Conservation (phyloP, 2,797 vertebrate genomes). For the Acanthiza pusilla region DNA sequence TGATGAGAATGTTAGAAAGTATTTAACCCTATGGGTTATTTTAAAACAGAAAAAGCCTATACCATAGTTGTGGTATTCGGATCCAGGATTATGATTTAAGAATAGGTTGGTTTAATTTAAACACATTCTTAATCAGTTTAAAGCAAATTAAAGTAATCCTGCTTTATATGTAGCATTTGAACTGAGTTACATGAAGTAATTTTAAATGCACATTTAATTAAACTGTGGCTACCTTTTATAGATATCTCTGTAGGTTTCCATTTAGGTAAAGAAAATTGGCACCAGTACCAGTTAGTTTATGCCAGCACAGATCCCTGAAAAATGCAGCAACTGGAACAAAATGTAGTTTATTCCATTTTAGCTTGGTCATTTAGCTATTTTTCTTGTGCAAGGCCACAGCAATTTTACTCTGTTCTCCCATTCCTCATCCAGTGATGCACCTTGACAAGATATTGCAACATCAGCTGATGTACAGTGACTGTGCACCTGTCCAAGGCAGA, state of each 20-base stretch:
- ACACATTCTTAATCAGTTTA: neutral
- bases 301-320: neutral
- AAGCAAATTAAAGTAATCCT: neutral
- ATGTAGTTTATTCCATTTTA: neutral
- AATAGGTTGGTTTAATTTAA: neutral
- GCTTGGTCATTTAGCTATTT: neutral
- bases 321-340: neutral
- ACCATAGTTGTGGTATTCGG: neutral
- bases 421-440: neutral
- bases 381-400: neutral
- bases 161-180: neutral
- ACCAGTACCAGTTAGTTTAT: neutral
- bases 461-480: neutral
- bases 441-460: neutral
- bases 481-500: neutral
- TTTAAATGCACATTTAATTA: neutral
- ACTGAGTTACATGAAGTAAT: neutral
- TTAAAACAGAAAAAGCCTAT: neutral
- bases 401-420: neutral
- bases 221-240: neutral
- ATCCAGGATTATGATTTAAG: neutral
- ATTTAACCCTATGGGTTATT: neutral
- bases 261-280: neutral
- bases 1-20: neutral
- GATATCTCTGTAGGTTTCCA: neutral